A percentile compares a stretch with the other conserved stretches of the same genome.
Evolutionary conservation across 2,888 invertebrate species (phyloP).

Genomic region (Apodemia duryi): DNA sequence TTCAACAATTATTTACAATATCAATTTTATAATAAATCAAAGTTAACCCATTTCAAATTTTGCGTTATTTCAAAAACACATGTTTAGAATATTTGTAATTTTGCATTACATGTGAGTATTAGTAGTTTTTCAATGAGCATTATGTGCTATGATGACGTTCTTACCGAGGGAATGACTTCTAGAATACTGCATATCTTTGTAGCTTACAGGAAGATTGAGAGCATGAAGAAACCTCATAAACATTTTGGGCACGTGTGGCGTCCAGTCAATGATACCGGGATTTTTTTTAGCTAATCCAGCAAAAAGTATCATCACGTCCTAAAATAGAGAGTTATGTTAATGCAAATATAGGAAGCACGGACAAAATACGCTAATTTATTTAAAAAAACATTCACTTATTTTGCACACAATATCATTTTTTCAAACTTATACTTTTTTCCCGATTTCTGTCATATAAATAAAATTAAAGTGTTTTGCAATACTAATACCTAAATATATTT

Average conservation of each 20-base stretch:
- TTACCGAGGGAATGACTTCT: constrained; percentile 76
- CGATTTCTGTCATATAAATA: too few species aligned
- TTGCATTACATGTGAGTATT: background rate
- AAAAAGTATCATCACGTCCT: constrained; percentile 87
- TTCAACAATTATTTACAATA: too few species aligned
- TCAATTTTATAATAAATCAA: too few species aligned
- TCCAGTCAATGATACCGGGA: constrained; percentile 93
- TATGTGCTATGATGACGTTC: background rate
- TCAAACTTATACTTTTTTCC: too few species aligned
- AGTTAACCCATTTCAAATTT: too few species aligned
- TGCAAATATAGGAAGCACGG: background rate
- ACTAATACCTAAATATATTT: too few species aligned
- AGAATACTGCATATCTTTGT: constrained; percentile 81
- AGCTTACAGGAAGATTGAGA: constrained; percentile 88
- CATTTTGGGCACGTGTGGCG: constrained; percentile 88
- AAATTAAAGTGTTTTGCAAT: too few species aligned
- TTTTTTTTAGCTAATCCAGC: constrained; percentile 85
- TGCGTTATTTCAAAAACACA: too few species aligned
- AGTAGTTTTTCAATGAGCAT: background rate
- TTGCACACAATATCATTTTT: background rate
- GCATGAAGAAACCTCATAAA: constrained; percentile 85
- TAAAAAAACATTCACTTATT: background rate
- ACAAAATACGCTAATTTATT: background rate
- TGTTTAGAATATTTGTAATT: background rate
- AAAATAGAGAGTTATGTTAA: constrained; percentile 34